Conservation (phyloP, 2,888 invertebrate species). For the Melanostoma mellinum region DNA sequence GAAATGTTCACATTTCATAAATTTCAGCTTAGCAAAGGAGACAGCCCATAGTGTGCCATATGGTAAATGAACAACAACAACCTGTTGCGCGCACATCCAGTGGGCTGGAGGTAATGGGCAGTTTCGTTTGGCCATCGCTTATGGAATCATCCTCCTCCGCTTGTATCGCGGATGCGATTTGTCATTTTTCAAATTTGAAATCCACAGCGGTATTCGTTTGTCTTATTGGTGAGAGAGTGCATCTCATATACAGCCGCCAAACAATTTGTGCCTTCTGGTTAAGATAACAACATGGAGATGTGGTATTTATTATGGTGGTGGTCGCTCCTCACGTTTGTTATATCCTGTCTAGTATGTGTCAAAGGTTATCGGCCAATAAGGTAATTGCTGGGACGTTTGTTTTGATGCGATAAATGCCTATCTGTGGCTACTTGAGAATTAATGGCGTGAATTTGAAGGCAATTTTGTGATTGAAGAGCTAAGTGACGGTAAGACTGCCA, state of each 20-base stretch:
- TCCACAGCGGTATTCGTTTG: conserved; percentile 66
- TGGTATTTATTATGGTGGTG: conserved; percentile 22
- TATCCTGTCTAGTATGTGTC: conserved; percentile 49
- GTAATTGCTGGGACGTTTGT: conserved; percentile 69
- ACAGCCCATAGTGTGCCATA: conserved; percentile 52
- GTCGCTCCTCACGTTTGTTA: conserved; percentile 18
- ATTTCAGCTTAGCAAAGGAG: conserved; percentile 59
- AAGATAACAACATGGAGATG: conserved; percentile 38
- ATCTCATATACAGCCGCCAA: not conserved
- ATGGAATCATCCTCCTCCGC: conserved; percentile 56
- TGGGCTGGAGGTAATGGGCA: conserved; percentile 66
- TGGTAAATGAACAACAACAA: conserved; percentile 63
- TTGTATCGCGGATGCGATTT: conserved; percentile 69
- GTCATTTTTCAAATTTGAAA: conserved; percentile 71
- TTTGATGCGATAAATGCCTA: conserved; percentile 69
- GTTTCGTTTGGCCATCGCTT: conserved; percentile 41
- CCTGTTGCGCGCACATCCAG: conserved; percentile 58
- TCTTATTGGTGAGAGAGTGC: conserved; percentile 25
- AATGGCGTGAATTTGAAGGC: conserved; percentile 37
- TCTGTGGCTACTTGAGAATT: conserved; percentile 59
- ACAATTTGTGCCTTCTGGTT: conserved; percentile 54
- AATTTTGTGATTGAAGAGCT: conserved; percentile 56
- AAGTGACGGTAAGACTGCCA: conserved; percentile 38
- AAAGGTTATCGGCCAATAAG: conserved; percentile 69
- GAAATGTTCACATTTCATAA: conserved; percentile 72